Conservation (phyloP, 2,888 invertebrate species). For the Globia sparganii region DNA sequence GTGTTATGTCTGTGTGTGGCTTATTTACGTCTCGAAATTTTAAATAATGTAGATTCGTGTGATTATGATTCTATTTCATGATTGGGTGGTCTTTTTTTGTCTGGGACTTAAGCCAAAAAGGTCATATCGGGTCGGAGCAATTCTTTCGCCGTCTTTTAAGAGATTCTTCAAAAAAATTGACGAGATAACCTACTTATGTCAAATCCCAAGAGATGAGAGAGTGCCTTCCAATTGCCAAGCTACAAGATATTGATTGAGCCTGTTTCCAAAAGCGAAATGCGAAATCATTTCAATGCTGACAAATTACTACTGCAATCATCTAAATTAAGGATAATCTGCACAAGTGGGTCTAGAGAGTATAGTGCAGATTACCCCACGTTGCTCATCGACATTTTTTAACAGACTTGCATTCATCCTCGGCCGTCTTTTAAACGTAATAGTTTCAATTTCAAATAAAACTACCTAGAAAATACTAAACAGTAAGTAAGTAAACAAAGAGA, state of each 20-base stretch:
- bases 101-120: no score
- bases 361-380: background rate
- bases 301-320: background rate
- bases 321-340: no score
- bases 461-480: slow-evolving; percentile 8
- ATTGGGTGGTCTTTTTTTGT: no score
- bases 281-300: background rate
- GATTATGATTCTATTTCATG: no score
- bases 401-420: background rate
- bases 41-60: background rate
- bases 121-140: no score
- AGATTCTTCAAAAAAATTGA: background rate
- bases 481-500: slow-evolving; percentile 19
- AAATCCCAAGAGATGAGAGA: background rate
- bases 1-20: background rate
- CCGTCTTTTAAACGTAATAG: background rate
- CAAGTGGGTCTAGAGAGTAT: background rate
- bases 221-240: background rate
- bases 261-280: background rate
- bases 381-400: background rate
- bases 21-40: background rate
- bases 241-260: background rate
- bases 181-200: background rate
- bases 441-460: slow-evolving; percentile 12
- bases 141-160: background rate